Base-by-base conservation (phyloP, 1,140 invertebrate species). In the Triops longicaudatus region DNA sequence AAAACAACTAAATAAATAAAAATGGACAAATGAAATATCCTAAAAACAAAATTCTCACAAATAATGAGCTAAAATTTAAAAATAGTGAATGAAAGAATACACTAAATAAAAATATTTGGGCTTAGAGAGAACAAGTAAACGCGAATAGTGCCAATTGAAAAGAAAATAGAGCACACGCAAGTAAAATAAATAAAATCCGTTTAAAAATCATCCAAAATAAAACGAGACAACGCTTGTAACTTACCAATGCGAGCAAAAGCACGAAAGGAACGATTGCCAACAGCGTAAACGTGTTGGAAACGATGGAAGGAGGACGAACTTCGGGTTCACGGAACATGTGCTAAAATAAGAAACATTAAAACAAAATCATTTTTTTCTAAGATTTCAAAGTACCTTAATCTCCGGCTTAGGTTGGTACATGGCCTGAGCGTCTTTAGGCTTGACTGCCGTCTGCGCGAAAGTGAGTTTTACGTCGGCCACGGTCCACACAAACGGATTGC, bases 291-390 rank as follows among this genome's bases (percentile, higher is more conserved):
- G 95, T 87, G 83, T 95, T 91, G 0, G 96, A 98, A 42, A 99
- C 90, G 73, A 91, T 83, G 72, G 89, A 88, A 14, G 96, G 88
- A 72, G 98, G 97, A 73, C 96, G 88, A 81, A 92, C 92, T 83
- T 99, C 97, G 12, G 96, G 93, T 82, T 91, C 89, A 42, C 96
- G 90, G 89, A 99, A 99, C 85, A 91, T 85, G 86, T 99, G 97
- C 87, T 92, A 83, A 27, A 88, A 86, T 83, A 76, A 28, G 71
- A 63, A 74, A 74, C 27, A 72, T 77, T 77, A 22, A 80, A 73
- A 12, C 80, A 26, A 63, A 9, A 17, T 9, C n/a, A 73, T n/a
- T n/a, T 77, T 22, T 37, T 26, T 73, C 71, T 50, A 22, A 44
- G 14, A 27, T 72, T 43, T 72, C 41, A 63, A 73, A 79, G 79